Percentiles rank a stretch among this genome's conserved stretches.
Conservation (phyloP, 2,888 invertebrate genomes). For the Ophion obscuratus region DNA sequence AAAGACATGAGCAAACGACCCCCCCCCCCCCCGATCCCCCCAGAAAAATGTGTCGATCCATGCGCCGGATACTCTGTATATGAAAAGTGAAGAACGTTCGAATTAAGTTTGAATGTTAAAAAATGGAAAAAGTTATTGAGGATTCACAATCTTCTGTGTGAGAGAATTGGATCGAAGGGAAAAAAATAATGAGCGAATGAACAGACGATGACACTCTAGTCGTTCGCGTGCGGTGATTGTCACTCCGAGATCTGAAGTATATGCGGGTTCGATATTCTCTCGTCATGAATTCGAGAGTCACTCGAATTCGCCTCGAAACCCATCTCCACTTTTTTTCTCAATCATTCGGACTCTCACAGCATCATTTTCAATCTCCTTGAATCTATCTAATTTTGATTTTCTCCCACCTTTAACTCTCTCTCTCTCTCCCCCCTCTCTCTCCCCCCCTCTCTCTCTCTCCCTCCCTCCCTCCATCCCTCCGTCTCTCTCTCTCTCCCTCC, state of each 20-base stretch:
- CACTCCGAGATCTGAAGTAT: slow-evolving; percentile 32
- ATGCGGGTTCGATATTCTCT: slow-evolving; percentile 54
- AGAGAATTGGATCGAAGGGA: slow-evolving; percentile 7
- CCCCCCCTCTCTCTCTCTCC: not conserved
- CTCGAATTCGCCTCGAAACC: slow-evolving; percentile 2
- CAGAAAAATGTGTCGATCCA: too few relatives aligned
- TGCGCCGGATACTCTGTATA: too few relatives aligned
- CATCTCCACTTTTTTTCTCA: not conserved
- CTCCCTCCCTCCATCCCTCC: too few relatives aligned
- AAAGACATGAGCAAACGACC: too few relatives aligned
- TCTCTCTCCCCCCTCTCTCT: too few relatives aligned
- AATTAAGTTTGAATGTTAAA: too few relatives aligned
- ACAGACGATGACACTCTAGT: slow-evolving; percentile 34
- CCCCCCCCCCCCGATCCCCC: too few relatives aligned
- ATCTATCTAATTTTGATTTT: slow-evolving; percentile 37
- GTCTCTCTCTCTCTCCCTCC: not conserved
- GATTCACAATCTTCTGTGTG: not conserved
- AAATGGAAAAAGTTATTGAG: not conserved
- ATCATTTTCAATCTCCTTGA: slow-evolving; percentile 34
- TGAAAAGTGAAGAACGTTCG: too few relatives aligned
- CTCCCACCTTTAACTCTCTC: slow-evolving; percentile 7
- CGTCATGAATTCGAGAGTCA: not conserved
- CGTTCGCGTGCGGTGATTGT: slow-evolving; percentile 15
- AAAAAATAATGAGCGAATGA: slow-evolving; percentile 23
- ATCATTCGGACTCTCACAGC: slow-evolving; percentile 14